Conservation (phyloP, 2,888 invertebrate species). For the Parochlus steinenii region DNA sequence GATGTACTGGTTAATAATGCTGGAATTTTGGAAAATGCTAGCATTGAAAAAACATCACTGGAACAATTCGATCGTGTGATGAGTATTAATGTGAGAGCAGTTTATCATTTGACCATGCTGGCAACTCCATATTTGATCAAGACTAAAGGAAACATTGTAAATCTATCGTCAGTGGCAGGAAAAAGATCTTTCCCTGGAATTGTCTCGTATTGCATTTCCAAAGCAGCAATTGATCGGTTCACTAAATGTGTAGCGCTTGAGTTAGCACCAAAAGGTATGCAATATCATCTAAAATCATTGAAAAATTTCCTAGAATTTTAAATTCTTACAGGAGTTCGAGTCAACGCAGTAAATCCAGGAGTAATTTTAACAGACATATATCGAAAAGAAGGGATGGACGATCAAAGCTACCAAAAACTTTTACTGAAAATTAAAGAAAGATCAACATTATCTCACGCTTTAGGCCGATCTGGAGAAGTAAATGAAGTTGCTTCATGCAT, state of each 20-base stretch:
- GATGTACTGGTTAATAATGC: conserved; percentile 78
- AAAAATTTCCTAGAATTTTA: too few relatives aligned
- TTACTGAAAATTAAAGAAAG: too few relatives aligned
- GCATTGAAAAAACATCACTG: conserved; percentile 64
- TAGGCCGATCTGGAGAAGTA: conserved; percentile 68
- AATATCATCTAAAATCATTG: too few relatives aligned
- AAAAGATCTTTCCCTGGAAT: conserved; percentile 73
- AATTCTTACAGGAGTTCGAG: too few relatives aligned
- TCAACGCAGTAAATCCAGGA: conserved; percentile 86
- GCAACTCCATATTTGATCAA: conserved; percentile 67
- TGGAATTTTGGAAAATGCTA: conserved; percentile 62
- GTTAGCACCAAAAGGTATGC: conserved; percentile 51
- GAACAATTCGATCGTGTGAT: conserved; percentile 76
- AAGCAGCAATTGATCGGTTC: conserved; percentile 85
- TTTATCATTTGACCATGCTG: conserved; percentile 64
- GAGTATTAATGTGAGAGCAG: conserved; percentile 66
- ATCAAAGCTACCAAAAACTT: conserved; percentile 60
- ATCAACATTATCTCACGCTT: conserved; percentile 69
- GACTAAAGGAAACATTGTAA: conserved; percentile 73
- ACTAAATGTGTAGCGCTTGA: conserved; percentile 81
- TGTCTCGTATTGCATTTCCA: conserved; percentile 84
- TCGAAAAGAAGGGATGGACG: conserved; percentile 57
- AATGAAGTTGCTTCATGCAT: conserved; percentile 79
- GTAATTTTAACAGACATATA: conserved; percentile 81
- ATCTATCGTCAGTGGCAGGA: conserved; percentile 86